Conservation (phyloP, 2,888 invertebrate genomes). For the Endomychus coccineus region DNA sequence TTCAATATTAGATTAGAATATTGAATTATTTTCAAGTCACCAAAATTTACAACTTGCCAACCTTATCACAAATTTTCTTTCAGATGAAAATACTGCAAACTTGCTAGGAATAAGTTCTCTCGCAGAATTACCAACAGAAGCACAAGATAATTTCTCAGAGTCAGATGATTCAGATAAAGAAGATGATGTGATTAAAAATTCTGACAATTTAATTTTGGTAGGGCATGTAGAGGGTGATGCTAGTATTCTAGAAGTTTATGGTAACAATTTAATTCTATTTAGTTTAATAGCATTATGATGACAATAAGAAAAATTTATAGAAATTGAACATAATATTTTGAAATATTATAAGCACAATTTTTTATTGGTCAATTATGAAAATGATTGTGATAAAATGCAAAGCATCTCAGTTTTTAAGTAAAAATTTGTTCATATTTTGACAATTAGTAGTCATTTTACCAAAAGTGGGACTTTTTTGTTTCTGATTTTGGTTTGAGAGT, state of each 20-base stretch:
- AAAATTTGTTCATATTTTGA: no score
- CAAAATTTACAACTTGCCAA: no score
- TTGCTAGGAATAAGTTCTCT: conserved; percentile 52
- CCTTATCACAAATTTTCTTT: no score
- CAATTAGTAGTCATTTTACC: no score
- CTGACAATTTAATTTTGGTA: conserved; percentile 82
- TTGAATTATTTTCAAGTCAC: no score
- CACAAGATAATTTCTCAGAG: conserved; percentile 44
- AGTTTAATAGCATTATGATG: not conserved
- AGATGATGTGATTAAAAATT: conserved; percentile 79
- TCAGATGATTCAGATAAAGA: conserved; percentile 73
- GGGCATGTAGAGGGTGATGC: conserved; percentile 84
- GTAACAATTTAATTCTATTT: conserved; percentile 44
- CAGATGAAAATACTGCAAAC: conserved; percentile 34
- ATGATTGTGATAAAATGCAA: conserved; percentile 6
- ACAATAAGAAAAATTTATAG: not conserved
- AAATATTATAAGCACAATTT: no score
- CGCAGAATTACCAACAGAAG: conserved; percentile 48
- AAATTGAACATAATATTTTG: not conserved
- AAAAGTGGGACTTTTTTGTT: no score
- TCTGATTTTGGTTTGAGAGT: no score
- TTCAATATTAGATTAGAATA: no score
- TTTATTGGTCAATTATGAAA: not conserved
- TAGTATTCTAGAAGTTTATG: conserved; percentile 80
- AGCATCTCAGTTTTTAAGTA: no score